phyloP scores from a whole-genome alignment of 2,888 invertebrate species.

The Gortyna flavago region DNA sequence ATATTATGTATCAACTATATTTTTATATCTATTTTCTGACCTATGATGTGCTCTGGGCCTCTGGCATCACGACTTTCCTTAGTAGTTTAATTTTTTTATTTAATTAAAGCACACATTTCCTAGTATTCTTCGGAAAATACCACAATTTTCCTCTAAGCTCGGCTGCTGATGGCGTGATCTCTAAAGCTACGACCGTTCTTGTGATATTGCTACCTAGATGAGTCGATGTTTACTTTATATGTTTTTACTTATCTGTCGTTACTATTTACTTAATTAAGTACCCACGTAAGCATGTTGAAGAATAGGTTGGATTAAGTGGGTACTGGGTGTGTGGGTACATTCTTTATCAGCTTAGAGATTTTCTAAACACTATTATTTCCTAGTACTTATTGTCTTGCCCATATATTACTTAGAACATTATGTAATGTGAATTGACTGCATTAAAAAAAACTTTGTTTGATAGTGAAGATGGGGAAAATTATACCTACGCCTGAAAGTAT shows the following conservation, averaged over 20 bases:
- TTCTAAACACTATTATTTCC: neutral
- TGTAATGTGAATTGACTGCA: neutral
- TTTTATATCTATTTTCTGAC: neutral
- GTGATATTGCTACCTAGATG: slow-evolving; percentile 28
- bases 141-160: slow-evolving; percentile 39
- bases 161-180: slow-evolving; percentile 33
- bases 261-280: slow-evolving; percentile 13
- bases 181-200: slow-evolving; percentile 23
- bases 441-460: neutral
- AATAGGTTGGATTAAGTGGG: neutral
- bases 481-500: neutral
- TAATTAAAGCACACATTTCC: neutral
- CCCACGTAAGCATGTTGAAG: slow-evolving; percentile 13
- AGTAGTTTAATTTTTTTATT: neutral
- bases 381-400: neutral
- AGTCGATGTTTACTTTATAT: slow-evolving; percentile 26
- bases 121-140: slow-evolving; percentile 36
- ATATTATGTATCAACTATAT: neutral
- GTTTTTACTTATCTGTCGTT: slow-evolving; percentile 11
- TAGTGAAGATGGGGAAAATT: neutral
- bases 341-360: slow-evolving; percentile 4
- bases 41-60: no score
- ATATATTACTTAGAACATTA: neutral
- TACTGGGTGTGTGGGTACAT: neutral
- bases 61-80: neutral